phyloP scores from a whole-genome alignment of 2,888 invertebrate species.

The Rhogogaster chlorosoma region DNA sequence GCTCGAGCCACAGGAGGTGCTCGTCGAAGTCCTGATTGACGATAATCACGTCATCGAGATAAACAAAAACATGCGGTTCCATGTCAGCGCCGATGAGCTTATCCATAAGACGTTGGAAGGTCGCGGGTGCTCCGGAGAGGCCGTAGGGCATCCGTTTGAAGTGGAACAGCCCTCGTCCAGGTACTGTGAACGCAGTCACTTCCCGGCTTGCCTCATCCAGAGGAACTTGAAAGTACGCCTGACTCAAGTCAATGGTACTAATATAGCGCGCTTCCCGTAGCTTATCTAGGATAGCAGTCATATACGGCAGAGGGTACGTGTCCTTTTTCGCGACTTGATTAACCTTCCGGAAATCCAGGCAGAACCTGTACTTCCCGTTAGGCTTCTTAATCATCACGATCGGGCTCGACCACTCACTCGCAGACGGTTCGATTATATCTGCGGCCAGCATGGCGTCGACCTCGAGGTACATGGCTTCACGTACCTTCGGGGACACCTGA shows the following conservation, averaged over 20 bases:
- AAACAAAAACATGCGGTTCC: too few relatives aligned
- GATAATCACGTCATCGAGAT: too few relatives aligned
- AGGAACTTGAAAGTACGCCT: conserved; percentile 52
- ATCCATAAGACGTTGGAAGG: too few relatives aligned
- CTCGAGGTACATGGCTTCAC: conserved; percentile 57
- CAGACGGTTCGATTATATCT: conserved; percentile 66
- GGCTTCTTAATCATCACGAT: conserved; percentile 65
- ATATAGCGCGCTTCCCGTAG: conserved; percentile 58
- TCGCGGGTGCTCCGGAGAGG: too few relatives aligned
- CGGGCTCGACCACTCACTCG: conserved; percentile 65
- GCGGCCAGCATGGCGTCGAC: conserved; percentile 66
- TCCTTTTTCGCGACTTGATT: conserved; percentile 66
- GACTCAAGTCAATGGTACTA: conserved; percentile 61
- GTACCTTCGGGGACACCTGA: conserved; percentile 51
- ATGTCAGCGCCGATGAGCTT: too few relatives aligned
- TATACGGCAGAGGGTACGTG: conserved; percentile 67
- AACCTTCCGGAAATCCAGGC: conserved; percentile 66
- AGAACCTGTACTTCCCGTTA: conserved; percentile 63
- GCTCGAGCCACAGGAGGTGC: too few relatives aligned
- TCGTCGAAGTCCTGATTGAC: too few relatives aligned
- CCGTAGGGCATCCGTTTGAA: too few relatives aligned
- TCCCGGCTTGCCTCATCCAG: too few relatives aligned
- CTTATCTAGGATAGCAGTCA: conserved; percentile 64
- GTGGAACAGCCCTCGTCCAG: too few relatives aligned
- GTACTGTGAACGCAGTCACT: too few relatives aligned